Evolutionary conservation across 2,797 vertebrate species (phyloP), one percentile per base, ranked within the genome.

Genomic region (Eremophila alpestris): DNA sequence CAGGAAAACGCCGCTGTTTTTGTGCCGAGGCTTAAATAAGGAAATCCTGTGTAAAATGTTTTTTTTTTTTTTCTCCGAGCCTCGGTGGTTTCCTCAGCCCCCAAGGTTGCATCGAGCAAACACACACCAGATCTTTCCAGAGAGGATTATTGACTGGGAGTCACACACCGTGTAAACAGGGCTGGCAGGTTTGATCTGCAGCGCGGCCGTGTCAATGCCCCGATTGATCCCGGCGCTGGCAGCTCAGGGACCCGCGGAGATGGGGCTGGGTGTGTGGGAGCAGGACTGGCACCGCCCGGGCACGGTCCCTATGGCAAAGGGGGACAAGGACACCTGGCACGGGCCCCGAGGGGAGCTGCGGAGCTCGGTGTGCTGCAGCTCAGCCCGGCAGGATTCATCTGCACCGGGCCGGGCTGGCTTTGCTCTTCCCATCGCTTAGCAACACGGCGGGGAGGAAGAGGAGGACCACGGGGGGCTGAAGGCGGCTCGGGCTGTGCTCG

Each of bases 71-170:
- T 13, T 13, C 27, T n/a, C 29, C 9, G 21, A 90, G 88, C 85
- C 45, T 67, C 1, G 48, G 91, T 67, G 91, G 74, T 84, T 95
- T 91, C 79, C 94, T 83, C 85, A 22, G 88, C 90, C 93, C 92
- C 83, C 63, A 54, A 84, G 94, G 88, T 36, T 81, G 63, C 43
- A 56, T 70, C 13, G 52, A 95, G 86, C 95, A 93, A 91, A 93
- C 21, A 69, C 21, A 69, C 63, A 41, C 10, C 85, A 62, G 88
- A 48, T 84, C 81, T 60, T 83, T 59, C 74, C n/a, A 30, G 32
- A 40, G 64, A 52, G 90, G 77, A 14, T 92, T 95, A 95, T 96
- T 79, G 96, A 94, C 83, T 21, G 74, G 90, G 90, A 90, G 88
- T 48, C 81, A 40, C 78, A 46, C 49, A 6, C 13, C 10, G 5